phyloP scores from a whole-genome alignment of 2,888 invertebrate species.

The Dermolepida albohirtum region DNA sequence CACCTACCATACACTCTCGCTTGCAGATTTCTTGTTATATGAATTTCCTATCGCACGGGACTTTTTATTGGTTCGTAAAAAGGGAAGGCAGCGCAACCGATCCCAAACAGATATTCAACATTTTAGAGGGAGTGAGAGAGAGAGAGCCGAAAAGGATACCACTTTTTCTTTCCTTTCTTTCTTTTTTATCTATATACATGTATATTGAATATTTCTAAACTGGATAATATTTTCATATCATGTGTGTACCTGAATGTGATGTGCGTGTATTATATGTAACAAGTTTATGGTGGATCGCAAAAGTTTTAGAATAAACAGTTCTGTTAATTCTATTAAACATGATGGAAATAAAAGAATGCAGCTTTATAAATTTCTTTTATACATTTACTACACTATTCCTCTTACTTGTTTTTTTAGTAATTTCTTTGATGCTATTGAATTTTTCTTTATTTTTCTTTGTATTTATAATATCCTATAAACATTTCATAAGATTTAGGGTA shows the following conservation, averaged over 20 bases:
- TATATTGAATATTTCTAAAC: constrained; percentile 38
- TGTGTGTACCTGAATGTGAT: constrained; percentile 32
- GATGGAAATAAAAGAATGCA: too few relatives aligned
- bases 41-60: constrained; percentile 35
- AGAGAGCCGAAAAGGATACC: neutral
- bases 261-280: too few relatives aligned
- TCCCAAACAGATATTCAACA: constrained; percentile 25
- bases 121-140: neutral
- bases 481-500: too few relatives aligned
- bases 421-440: too few relatives aligned
- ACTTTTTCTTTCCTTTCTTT: neutral
- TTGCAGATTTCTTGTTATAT: constrained; percentile 41
- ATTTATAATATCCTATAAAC: too few relatives aligned
- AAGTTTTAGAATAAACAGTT: too few relatives aligned
- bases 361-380: too few relatives aligned
- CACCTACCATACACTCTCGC: constrained; percentile 21
- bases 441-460: too few relatives aligned
- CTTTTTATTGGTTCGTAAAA: constrained; percentile 37
- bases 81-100: constrained; percentile 29
- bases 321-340: too few relatives aligned
- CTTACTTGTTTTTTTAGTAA: too few relatives aligned
- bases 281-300: too few relatives aligned
- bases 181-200: constrained; percentile 11
- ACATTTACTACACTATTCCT: too few relatives aligned
- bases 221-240: constrained; percentile 42